phyloP scores from a whole-genome alignment of 2,888 invertebrate species.

The Sphaerophoria rueppellii region DNA sequence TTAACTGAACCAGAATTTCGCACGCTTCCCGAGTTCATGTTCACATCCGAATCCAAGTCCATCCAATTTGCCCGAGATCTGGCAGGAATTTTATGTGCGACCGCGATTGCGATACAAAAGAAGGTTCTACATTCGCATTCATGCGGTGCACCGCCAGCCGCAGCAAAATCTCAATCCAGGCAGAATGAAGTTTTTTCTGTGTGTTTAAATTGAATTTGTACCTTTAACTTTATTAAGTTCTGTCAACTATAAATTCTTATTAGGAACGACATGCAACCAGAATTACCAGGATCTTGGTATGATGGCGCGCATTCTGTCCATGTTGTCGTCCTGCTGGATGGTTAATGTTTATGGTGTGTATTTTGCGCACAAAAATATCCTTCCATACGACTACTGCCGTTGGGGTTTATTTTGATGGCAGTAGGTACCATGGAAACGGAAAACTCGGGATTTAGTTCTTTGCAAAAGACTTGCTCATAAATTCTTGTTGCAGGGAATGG shows the following conservation, averaged over 20 bases:
- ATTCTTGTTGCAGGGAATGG: conserved; percentile 36
- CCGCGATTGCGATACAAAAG: background rate
- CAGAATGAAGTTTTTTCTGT: conserved; percentile 59
- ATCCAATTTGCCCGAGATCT: conserved; percentile 26
- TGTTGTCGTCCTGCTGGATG: conserved; percentile 36
- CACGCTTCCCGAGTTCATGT: conserved; percentile 27
- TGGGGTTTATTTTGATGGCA: conserved; percentile 1
- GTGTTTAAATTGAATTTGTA: conserved; percentile 69
- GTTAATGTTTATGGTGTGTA: background rate
- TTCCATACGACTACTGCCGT: background rate
- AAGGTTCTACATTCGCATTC: conserved; percentile 51
- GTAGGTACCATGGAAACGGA: background rate
- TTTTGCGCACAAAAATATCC: conserved; percentile 28
- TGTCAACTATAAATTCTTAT: conserved; percentile 75
- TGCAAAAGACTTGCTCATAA: conserved; percentile 37
- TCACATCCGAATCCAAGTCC: conserved; percentile 21
- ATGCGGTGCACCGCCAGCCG: conserved; percentile 51
- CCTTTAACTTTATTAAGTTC: conserved; percentile 74
- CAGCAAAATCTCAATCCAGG: conserved; percentile 66
- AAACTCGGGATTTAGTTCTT: conserved; percentile 16
- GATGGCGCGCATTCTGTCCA: conserved; percentile 34
- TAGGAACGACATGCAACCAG: conserved; percentile 71
- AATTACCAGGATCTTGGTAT: conserved; percentile 40
- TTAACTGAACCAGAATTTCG: conserved; percentile 34
- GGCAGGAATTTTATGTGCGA: conserved; percentile 15